Percentiles rank a stretch among this genome's conserved stretches.
Evolutionary conservation across 2,888 invertebrate genomes (phyloP).

Genomic region (Eristalis tenax): DNA sequence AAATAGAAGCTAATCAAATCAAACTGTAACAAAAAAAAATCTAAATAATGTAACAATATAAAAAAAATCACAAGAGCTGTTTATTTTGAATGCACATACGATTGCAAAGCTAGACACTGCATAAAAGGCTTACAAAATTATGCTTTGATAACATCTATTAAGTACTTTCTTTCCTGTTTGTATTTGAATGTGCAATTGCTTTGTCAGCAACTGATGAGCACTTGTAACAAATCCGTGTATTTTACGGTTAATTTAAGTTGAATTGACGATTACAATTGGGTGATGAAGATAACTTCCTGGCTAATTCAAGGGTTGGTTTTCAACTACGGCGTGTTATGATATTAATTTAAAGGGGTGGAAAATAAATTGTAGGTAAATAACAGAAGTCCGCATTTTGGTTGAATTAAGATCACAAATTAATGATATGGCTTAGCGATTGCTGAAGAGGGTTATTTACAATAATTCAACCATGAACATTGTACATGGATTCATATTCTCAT

Average conservation of each 20-base stretch:
- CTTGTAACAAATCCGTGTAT: slow-evolving; percentile 66
- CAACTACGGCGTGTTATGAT: neutral
- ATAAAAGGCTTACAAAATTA: neutral
- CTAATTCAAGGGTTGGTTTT: slow-evolving; percentile 35
- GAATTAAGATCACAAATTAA: slow-evolving; percentile 8
- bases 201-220: slow-evolving; percentile 58
- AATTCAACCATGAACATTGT: neutral
- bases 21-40: neutral
- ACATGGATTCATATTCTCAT: neutral
- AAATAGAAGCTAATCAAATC: no score
- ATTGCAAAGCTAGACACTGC: neutral
- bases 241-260: slow-evolving; percentile 66
- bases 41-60: neutral
- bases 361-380: slow-evolving; percentile 34
- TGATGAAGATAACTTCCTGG: slow-evolving; percentile 44
- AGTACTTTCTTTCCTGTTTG: neutral
- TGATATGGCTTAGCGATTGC: slow-evolving; percentile 9
- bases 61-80: neutral
- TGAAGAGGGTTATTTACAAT: neutral
- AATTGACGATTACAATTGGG: slow-evolving; percentile 57
- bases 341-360: slow-evolving; percentile 43
- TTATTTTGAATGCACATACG: neutral
- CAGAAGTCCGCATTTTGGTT: slow-evolving; percentile 24
- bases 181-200: slow-evolving; percentile 13
- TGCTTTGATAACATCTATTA: neutral